Evolutionary conservation across 2,888 invertebrate species (phyloP).

Genomic region (Aelia acuminata): DNA sequence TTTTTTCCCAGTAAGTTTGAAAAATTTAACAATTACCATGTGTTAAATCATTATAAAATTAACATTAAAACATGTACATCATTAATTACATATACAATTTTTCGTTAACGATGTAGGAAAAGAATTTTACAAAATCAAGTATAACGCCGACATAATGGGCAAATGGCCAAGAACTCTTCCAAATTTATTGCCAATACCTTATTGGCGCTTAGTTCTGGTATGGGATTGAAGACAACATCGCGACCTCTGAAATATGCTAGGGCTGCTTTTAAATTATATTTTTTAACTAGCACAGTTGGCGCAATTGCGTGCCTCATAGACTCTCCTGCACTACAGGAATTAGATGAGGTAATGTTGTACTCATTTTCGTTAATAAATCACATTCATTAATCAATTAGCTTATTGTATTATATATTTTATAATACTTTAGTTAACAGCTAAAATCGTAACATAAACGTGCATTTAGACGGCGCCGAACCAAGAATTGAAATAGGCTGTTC

Average conservation of each 20-base stretch:
- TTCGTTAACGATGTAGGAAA: background rate
- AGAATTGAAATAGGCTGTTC: too few species aligned
- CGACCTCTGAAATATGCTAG: background rate
- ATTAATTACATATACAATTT: background rate
- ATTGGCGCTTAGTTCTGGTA: background rate
- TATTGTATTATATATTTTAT: too few species aligned
- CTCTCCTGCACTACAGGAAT: background rate
- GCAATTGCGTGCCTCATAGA: background rate
- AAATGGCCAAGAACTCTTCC: background rate
- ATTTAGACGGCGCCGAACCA: too few species aligned
- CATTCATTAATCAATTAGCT: too few species aligned
- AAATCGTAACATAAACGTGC: too few species aligned
- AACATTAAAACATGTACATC: background rate
- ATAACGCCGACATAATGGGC: conserved; percentile 12
- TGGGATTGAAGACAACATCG: background rate
- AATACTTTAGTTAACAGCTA: too few species aligned
- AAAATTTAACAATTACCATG: background rate
- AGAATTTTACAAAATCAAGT: background rate
- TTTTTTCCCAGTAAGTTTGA: background rate
- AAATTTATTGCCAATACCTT: conserved; percentile 34
- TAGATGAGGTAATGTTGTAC: conserved; percentile 16
- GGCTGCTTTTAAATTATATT: conserved; percentile 22
- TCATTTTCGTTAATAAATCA: too few species aligned
- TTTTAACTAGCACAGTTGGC: conserved; percentile 33
- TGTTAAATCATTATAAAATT: background rate